Evolutionary conservation across 1,140 invertebrate genomes (phyloP), one percentile per base, ranked within the genome.

Genomic region (Chymomyza costata): DNA sequence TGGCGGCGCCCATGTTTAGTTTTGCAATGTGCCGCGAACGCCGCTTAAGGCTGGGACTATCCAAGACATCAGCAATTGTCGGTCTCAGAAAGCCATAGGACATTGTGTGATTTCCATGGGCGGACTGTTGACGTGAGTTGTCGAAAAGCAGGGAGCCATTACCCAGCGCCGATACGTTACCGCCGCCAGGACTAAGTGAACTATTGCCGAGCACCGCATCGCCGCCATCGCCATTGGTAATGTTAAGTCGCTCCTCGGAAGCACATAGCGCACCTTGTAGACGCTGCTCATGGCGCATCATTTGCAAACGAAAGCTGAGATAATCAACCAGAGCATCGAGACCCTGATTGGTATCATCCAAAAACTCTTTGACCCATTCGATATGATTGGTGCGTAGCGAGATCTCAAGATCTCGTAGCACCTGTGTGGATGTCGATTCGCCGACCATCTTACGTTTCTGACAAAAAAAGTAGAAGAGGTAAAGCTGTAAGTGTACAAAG

Each of bases 301-400:
- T 97, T 69, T 92, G 90, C 73, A 97, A 88, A 64, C 95, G 90
- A 88, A 96, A 97, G 87, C 94, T 96, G 55, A 99, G 90, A 88
- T 99, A 99, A 86, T 99, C 96, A 51, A 99, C 95, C 46, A 99
- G 88, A 31, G 98, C 95, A 86, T 99, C 96, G 45, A 99, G 87
- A 2, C 98, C 98, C 86, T 95, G 93, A 87, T 99, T 98, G 53
- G 95, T 91, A 65, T 98, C 95, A 86, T 97, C 95, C 31, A 99
- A 88, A 87, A 99, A 99, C 87, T 99, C 96, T 73, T 96, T 90
- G 21, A 99, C 98, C 98, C 98, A 99, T 95, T 99, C 97, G 82
- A 99, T 99, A 86, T 98, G 95, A 89, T 99, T 99, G 35, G 98
- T 99, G 68, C 98, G 90, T 47, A 99, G 87, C 6, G 98, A 99